Base-by-base conservation (phyloP, 2,113 vertebrate species). In the Grantiella picta region DNA sequence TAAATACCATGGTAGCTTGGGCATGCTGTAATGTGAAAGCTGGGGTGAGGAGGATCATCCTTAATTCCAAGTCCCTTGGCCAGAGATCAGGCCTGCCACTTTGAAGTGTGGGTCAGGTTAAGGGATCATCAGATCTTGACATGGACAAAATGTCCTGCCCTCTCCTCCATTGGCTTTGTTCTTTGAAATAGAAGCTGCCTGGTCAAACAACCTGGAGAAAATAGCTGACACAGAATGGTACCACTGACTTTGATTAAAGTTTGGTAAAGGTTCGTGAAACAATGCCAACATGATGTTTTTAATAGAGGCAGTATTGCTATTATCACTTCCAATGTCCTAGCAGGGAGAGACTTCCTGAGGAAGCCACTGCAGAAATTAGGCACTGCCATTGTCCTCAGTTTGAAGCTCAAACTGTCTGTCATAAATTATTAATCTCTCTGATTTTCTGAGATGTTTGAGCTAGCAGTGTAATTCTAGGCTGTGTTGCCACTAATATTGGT, bases 21-120 rank as follows among this genome's bases (percentile, higher is more conserved):
- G 17, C 35, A 7, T n/a, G 15, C 60, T 84, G 57, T 61, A 33
- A 17, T 35, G 18, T 68, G 77, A 69, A 75, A 33, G 17, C 2
- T 42, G n/a, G 1, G 5, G 18, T 12, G 31, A 68, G 60, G 29
- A 61, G 8, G 14, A 45, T 56, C 15, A 33, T 10, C 38, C 27
- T 44, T 40, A n/a, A 42, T 31, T 72, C n/a, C 50, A 76, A 69
- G 21, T 33, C 23, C 23, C 2, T 3, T 29, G 24, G 42, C 11
- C 24, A 54, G 56, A 28, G 47, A 15, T 59, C 27, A 50, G 45
- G 59, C 13, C 87, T 79, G 57, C 15, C 0, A 1, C 64, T 75
- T 71, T n/a, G 35, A n/a, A 71, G 13, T 1, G 0, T 6, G 4
- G 7, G 2, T 15, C 6, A 13, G 3, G 4, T 33, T 81, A 11